Base-by-base conservation (phyloP, 2,797 vertebrate genomes). In the Artibeus lituratus region DNA sequence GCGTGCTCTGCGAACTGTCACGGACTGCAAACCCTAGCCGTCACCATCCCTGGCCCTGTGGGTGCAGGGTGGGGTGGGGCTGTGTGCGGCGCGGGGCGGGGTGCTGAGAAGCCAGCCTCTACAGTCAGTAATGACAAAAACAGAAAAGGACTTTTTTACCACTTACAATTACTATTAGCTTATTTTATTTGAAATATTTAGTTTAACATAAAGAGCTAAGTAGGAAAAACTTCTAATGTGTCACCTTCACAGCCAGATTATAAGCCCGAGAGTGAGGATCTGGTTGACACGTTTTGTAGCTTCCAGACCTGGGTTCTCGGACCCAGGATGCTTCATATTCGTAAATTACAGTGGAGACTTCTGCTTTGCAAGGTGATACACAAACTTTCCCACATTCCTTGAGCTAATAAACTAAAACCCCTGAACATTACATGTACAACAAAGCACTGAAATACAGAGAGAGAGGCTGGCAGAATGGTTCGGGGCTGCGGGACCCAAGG, bases 361-460 rank as follows among this genome's bases (percentile, higher is more conserved):
- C 97, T 96, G 95, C 93, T 87, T 6, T 82, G 74, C 72, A 57
- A 65, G 70, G 65, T 73, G 55, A n/a, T 35, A 80, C 59, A 47
- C 14, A 53, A 19, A 86, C 6, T 62, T 47, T 39, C 72, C 67
- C n/a, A 24, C 24, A 19, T 29, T 69, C n/a, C 22, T 76, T 14
- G 42, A 39, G 10, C 21, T 42, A 32, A 59, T 42, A 32, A 59
- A 12, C 62, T 37, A 24, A 39, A 72, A 76, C 7, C 22, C 16
- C 19, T 51, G 39, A 42, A 39, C 6, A 4, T 62, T 39, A 16
- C 10, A 22, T 49, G 7, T 51, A 24, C 92, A 74, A 57, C 18
- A 78, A 62, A 81, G 16, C 24, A 69, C 49, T 47, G 55, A 57
- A 67, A 67, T 44, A 22, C 16, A 22, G 14, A 29, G 3, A 84